Base-by-base conservation (phyloP, 2,113 vertebrate genomes). In the Narcine bancroftii region DNA sequence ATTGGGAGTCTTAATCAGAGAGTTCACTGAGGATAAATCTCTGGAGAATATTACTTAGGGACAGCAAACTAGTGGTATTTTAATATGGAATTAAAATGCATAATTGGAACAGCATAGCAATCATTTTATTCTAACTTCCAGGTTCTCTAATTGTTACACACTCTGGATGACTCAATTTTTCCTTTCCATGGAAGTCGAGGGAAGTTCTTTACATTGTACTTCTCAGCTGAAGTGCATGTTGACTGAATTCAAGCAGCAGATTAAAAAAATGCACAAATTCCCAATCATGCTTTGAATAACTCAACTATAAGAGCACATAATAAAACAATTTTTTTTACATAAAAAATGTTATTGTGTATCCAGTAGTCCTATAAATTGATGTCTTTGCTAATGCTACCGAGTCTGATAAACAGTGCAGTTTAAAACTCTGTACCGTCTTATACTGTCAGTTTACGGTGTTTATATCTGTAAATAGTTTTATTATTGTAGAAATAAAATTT, bases 391-490 rank as follows among this genome's bases (percentile, higher is more conserved):
- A 87, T 87, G 81, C 81, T 87, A 53, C 81, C 81, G n/a, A 87
- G 53, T 53, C 81, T 87, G 81, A 87, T 87, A 56, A 85, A 60
- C 81, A 87, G 81, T 87, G 81, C 81, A 85, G 81, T 85, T 85
- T 85, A 60, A 85, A 85, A 85, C 81, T 85, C 81, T 85, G 81
- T 85, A 60, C 81, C 81, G 81, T 85, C 56, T 60, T 87, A 87
- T 87, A 87, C 81, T 87, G 81, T 87, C 81, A 87, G 53, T 87
- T 87, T 87, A 60, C 81, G 60, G 81, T 87, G 81, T 87, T 87
- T 87, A 87, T 87, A 87, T 87, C 81, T 87, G 81, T 87, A 87
- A 60, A 87, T 87, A 87, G 81, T 87, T 87, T 87, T 87, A 87
- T 87, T 87, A 87, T 87, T 87, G 53, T 87, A 87, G 33, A 87